Percentiles rank a stretch among this genome's conserved stretches.
Conservation (phyloP, 1,140 invertebrate species). For the Drosophila nigrodunni region DNA sequence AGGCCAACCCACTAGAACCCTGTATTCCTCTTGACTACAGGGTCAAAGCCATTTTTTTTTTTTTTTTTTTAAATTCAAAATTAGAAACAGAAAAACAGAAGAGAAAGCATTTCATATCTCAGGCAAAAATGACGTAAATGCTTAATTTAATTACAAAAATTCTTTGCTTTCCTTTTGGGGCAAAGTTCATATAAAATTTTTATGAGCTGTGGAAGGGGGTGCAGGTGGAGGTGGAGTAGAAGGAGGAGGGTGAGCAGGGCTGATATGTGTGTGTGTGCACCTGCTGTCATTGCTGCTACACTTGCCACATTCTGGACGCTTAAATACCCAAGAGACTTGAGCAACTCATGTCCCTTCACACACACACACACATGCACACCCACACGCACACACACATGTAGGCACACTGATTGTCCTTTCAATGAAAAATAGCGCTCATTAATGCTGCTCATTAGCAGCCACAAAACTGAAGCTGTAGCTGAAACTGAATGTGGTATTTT, state of each 20-base stretch:
- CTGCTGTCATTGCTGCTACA: constrained; percentile 63
- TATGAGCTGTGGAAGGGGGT: constrained; percentile 29
- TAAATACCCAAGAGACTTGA: constrained; percentile 73
- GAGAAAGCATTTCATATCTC: neutral
- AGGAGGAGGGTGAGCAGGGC: constrained; percentile 16
- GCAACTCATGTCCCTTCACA: constrained; percentile 12
- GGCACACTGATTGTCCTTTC: constrained; percentile 68
- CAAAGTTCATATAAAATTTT: constrained; percentile 73
- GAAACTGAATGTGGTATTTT: constrained; percentile 12
- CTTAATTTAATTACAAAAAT: constrained; percentile 80
- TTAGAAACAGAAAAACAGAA: neutral
- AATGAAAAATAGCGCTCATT: constrained; percentile 83
- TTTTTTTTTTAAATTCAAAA: neutral
- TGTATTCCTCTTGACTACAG: too few species aligned
- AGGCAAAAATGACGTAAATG: constrained; percentile 51
- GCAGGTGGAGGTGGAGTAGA: constrained; percentile 6
- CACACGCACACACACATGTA: constrained; percentile 2
- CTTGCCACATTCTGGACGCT: constrained; percentile 54
- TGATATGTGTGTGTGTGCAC: constrained; percentile 42
- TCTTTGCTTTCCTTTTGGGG: constrained; percentile 66
- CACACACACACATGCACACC: constrained; percentile 13
- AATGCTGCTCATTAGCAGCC: constrained; percentile 82
- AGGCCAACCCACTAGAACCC: too few species aligned
- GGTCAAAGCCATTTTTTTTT: too few species aligned
- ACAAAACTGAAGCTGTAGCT: constrained; percentile 26